Evolutionary conservation across 2,888 invertebrate species (phyloP).

Genomic region (Aproaerema taeniolella): DNA sequence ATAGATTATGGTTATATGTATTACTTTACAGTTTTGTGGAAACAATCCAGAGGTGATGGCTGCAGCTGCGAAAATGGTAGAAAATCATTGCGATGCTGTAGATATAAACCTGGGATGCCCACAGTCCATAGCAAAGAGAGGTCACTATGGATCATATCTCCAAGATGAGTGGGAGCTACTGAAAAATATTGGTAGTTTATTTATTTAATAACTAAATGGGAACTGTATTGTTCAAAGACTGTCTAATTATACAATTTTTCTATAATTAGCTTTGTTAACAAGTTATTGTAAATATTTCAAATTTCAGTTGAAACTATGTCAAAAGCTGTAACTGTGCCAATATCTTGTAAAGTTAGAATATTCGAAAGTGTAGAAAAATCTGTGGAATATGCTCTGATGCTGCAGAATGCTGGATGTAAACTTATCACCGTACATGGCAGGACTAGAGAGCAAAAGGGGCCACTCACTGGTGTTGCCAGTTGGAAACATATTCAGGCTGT

Average conservation of each 20-base stretch:
- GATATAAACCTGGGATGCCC: slow-evolving; percentile 99
- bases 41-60: slow-evolving; percentile 93
- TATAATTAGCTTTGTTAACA: too few species aligned
- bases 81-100: slow-evolving; percentile 93
- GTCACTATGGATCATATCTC: slow-evolving; percentile 96
- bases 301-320: slow-evolving; percentile 83
- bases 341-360: slow-evolving; percentile 97
- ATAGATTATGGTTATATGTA: too few species aligned
- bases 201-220: not conserved
- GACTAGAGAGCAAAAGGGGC: slow-evolving; percentile 97
- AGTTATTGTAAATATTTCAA: too few species aligned
- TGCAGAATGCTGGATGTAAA: slow-evolving; percentile 94
- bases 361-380: slow-evolving; percentile 92
- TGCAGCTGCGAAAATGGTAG: slow-evolving; percentile 91
- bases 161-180: slow-evolving; percentile 97
- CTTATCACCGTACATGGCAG: slow-evolving; percentile 97
- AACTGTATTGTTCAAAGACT: too few species aligned
- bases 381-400: slow-evolving; percentile 93
- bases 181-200: slow-evolving; percentile 88
- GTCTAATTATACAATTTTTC: too few species aligned
- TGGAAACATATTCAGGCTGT: slow-evolving; percentile 96
- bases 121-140: slow-evolving; percentile 96
- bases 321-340: slow-evolving; percentile 86
- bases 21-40: slow-evolving; percentile 96
- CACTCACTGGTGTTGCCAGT: slow-evolving; percentile 94